phyloP scores from a whole-genome alignment of 2,113 vertebrate genomes.

The Callaeas wilsoni region DNA sequence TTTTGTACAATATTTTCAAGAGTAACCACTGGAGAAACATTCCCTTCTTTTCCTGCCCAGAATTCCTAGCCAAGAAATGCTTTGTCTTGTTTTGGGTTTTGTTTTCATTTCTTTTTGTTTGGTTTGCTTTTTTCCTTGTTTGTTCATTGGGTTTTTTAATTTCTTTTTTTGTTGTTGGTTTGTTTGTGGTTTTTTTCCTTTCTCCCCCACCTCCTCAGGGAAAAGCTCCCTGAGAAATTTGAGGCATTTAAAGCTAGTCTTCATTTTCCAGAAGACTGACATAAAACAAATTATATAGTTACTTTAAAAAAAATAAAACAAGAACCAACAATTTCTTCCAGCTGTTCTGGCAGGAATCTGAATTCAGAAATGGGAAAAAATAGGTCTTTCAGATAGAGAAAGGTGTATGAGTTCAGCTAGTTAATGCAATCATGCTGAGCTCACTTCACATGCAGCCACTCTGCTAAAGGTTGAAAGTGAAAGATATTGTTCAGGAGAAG shows the following conservation, averaged over 20 bases:
- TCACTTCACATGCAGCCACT: not conserved
- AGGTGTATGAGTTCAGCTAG: not conserved
- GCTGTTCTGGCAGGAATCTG: not conserved
- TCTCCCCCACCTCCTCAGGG: accelerated
- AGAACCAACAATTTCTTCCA: not conserved
- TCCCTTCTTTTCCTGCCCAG: not conserved
- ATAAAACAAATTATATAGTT: not conserved
- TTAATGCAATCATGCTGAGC: not conserved
- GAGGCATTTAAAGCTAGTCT: not conserved
- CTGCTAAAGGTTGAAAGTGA: not conserved
- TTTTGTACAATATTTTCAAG: not conserved
- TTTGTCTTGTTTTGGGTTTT: not conserved
- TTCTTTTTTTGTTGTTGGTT: not conserved
- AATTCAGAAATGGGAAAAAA: not conserved
- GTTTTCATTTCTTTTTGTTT: not conserved
- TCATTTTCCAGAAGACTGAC: not conserved
- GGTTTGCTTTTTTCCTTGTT: accelerated
- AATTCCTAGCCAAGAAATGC: not conserved
- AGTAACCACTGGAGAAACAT: not conserved
- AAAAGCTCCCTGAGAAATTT: not conserved
- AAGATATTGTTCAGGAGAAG: not conserved
- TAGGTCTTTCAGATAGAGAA: not conserved
- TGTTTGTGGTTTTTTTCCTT: accelerated
- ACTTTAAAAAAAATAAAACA: not conserved
- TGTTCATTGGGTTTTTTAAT: accelerated